Base-by-base conservation (phyloP, 2,113 vertebrate genomes). In the Epinephelus lanceolatus region DNA sequence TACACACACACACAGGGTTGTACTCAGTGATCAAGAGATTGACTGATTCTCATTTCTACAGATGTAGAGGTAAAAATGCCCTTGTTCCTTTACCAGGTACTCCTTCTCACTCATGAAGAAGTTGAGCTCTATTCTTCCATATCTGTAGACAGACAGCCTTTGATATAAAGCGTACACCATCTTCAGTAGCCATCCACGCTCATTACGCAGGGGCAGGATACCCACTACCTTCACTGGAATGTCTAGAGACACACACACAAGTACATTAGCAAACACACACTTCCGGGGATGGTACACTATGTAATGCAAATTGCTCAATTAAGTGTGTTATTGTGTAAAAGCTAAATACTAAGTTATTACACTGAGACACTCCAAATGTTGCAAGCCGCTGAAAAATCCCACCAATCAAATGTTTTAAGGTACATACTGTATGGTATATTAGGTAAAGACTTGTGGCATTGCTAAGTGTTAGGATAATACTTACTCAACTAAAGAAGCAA, bases 101-200 rank as follows among this genome's bases (percentile, higher is more conserved):
- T 97, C 95, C 77, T 76, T 97, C 94, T 99, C 97, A 68, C 93
- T 96, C 27, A 99, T 84, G 84, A 99, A 97, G 84, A 99, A 25
- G 93, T 97, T 96, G 72, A 99, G 91, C 88, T 99, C 97, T 75
- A 96, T 25, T 91, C 98, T 96, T 88, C 98, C 98, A 0, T 96
- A 97, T 94, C 81, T 95, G 95, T 91, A 99, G 85, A 99, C 52
- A 63, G 97, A 99, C 78, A 57, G 87, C 74, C 96, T 91, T 81
- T 98, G 94, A 86, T 96, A 98, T 30, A 99, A 69, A 78, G 93
- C 61, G 13, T 98, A 97, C 78, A 96, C 45, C 81, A 97, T 92
- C 87, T 96, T 99, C 95, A 97, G 96, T 90, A 99, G 89, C 21
- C 21, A 14, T 53, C 76, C 91, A 57, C 95, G 96, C 87, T 97